Evolutionary conservation across 2,113 vertebrate species (phyloP).

Genomic region (Onychorhynchus coronatus): DNA sequence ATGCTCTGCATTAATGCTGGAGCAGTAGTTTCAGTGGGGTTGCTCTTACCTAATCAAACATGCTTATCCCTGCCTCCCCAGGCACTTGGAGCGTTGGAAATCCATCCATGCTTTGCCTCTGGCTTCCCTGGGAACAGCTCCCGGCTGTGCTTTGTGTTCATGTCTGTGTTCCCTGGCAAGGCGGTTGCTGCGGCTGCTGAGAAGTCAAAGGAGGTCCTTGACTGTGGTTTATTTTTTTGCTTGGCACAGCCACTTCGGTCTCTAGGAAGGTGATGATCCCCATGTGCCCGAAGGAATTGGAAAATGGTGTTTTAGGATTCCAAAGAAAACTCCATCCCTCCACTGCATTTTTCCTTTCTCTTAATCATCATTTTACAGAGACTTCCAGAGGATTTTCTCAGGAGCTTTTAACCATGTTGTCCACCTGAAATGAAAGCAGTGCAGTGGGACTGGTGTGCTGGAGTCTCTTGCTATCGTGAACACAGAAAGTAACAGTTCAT

Average conservation of each 20-base stretch:
- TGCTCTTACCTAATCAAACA: neutral
- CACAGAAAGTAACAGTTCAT: neutral
- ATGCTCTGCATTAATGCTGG: neutral
- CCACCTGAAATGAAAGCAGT: neutral
- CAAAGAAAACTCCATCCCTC: neutral
- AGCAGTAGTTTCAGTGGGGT: neutral
- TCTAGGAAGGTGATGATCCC: neutral
- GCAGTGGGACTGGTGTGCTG: neutral
- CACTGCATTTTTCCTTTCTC: neutral
- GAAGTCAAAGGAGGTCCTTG: neutral
- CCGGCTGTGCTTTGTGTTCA: neutral
- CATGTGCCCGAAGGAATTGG: neutral
- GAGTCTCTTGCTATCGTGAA: neutral
- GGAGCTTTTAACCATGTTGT: neutral
- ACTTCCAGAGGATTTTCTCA: conserved; percentile 20
- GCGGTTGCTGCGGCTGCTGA: neutral
- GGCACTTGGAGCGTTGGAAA: neutral
- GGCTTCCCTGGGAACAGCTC: neutral
- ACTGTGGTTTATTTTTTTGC: neutral
- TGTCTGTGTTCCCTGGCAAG: neutral
- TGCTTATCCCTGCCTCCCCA: neutral
- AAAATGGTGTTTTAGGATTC: neutral
- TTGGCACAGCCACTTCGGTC: neutral
- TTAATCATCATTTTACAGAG: neutral
- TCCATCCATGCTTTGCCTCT: neutral